Percentiles rank a stretch among this genome's conserved stretches.
These are phyloP conservation scores for Chloroceryle inda DNA, from an alignment of 2,797 vertebrate species.

Conservation along the genomic window DNA sequence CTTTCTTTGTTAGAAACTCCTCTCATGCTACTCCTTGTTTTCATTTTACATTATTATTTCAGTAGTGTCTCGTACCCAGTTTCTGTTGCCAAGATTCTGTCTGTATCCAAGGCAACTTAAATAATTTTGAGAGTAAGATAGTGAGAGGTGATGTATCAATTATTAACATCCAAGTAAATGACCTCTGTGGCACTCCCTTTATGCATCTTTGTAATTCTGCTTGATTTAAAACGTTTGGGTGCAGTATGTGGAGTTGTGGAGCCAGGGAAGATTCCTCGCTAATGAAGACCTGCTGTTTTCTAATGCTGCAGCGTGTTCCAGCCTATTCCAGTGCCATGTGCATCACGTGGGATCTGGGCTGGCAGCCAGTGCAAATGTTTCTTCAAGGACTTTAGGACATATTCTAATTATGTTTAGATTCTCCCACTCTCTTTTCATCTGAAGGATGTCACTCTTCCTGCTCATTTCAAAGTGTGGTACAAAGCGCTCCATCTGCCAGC, in stretches of 20 bases:
- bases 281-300: constrained; percentile 66
- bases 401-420: constrained; percentile 71
- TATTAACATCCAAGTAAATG: constrained; percentile 30
- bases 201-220: background rate
- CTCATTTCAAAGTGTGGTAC: constrained; percentile 42
- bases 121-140: constrained; percentile 35
- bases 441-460: constrained; percentile 54
- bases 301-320: constrained; percentile 49
- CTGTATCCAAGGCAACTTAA: constrained; percentile 61
- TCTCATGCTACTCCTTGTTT: constrained; percentile 13
- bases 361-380: constrained; percentile 69
- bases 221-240: constrained; percentile 43
- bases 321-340: constrained; percentile 51
- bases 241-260: constrained; percentile 4
- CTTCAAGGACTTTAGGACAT: constrained; percentile 71
- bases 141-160: constrained; percentile 15
- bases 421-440: constrained; percentile 59
- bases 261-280: constrained; percentile 35
- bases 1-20: background rate
- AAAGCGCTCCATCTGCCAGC: constrained; percentile 47
- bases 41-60: constrained; percentile 33
- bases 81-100: constrained; percentile 37
- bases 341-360: constrained; percentile 68
- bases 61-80: background rate
- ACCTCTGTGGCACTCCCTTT: background rate